Percentiles rank a stretch among this genome's conserved stretches.
phyloP scores from a whole-genome alignment of 2,888 invertebrate species.

The Celastrina argiolus region DNA sequence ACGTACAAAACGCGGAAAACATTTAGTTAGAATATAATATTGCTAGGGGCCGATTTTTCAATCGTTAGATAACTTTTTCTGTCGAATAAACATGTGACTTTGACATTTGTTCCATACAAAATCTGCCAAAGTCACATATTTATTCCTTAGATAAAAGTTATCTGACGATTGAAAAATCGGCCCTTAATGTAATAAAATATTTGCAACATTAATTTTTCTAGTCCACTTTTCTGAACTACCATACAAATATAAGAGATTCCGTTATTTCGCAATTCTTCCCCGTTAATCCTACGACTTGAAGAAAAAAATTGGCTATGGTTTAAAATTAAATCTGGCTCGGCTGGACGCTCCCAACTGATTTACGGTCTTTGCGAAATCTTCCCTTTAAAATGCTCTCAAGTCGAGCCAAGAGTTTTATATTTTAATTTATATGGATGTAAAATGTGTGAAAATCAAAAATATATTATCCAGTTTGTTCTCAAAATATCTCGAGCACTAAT shows the following conservation, averaged over 20 bases:
- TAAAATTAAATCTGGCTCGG: slow-evolving; percentile 1
- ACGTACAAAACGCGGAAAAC: too few relatives aligned
- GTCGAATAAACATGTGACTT: too few relatives aligned
- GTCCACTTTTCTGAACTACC: not conserved
- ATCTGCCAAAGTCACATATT: too few relatives aligned
- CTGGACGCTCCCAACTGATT: not conserved
- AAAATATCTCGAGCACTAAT: not conserved
- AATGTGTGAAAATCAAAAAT: too few relatives aligned
- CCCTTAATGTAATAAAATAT: too few relatives aligned
- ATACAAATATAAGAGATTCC: not conserved
- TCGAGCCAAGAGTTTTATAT: not conserved
- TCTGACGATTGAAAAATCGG: too few relatives aligned
- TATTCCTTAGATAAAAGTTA: too few relatives aligned
- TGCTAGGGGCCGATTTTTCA: too few relatives aligned
- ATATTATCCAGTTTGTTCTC: not conserved
- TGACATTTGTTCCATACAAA: too few relatives aligned
- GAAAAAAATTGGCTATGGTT: slow-evolving; percentile 1
- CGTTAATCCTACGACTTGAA: not conserved
- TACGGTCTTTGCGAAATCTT: not conserved
- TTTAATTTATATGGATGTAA: not conserved
- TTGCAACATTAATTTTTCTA: not conserved
- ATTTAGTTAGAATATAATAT: too few relatives aligned
- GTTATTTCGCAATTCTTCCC: not conserved
- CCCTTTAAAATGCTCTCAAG: slow-evolving; percentile 5
- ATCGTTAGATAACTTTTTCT: too few relatives aligned